These are phyloP conservation scores for Enteromius viviparus DNA, from an alignment of 2,797 vertebrate genomes.

Conservation along the genomic window DNA sequence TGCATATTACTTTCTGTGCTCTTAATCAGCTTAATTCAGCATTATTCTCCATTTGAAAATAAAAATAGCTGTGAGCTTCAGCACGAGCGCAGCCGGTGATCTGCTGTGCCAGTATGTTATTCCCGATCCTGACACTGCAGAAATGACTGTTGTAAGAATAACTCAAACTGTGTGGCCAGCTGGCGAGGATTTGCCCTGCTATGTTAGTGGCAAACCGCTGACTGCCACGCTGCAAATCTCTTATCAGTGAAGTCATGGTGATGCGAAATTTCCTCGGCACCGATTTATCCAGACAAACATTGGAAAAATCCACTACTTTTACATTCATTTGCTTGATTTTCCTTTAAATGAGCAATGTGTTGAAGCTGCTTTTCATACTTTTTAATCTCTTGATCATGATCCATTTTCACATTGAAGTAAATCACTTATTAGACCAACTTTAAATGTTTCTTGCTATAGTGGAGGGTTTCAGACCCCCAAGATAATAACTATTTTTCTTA, in stretches of 20 bases:
- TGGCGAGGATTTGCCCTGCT: slow-evolving; percentile 74
- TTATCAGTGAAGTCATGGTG: slow-evolving; percentile 18
- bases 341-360: not conserved
- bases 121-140: slow-evolving; percentile 69
- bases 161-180: slow-evolving; percentile 73
- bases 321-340: not conserved
- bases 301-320: slow-evolving; percentile 12
- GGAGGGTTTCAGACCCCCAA: not conserved
- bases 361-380: not conserved
- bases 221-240: slow-evolving; percentile 51
- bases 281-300: slow-evolving; percentile 3
- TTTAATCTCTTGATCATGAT: not conserved
- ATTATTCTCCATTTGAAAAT: not conserved
- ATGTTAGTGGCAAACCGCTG: slow-evolving; percentile 52
- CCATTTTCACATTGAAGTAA: not conserved
- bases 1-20: not conserved
- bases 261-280: not conserved
- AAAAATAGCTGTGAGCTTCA: not conserved
- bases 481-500: not conserved
- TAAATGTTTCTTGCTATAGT: not conserved
- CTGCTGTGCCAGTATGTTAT: slow-evolving; percentile 49
- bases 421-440: not conserved
- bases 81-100: slow-evolving; percentile 34
- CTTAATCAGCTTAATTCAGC: not conserved
- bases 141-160: slow-evolving; percentile 53